A percentile compares a stretch with the other conserved stretches of the same genome.
These are phyloP conservation scores for Patella ulyssiponensis DNA, from an alignment of 2,888 invertebrate genomes.

Conservation along the genomic window DNA sequence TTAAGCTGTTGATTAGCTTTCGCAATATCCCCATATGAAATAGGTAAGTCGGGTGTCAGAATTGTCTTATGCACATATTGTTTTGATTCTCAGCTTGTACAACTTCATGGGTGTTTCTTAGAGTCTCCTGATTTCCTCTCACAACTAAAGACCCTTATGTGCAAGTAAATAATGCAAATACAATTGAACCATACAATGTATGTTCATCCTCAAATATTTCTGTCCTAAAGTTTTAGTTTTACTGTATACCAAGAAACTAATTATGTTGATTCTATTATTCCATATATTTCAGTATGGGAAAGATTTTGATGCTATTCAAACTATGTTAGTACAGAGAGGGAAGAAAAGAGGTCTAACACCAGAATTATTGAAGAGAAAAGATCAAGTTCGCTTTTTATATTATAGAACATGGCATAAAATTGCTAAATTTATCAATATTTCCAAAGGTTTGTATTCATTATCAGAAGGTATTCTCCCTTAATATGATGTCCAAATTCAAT, in stretches of 20 bases:
- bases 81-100: not conserved
- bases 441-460: not conserved
- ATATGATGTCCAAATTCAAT: too few relatives aligned
- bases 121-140: too few relatives aligned
- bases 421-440: constrained; percentile 79
- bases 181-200: too few relatives aligned
- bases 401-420: constrained; percentile 96
- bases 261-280: not conserved
- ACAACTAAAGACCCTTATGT: too few relatives aligned
- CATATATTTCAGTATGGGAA: constrained; percentile 80
- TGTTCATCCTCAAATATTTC: not conserved
- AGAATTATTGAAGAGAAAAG: constrained; percentile 85
- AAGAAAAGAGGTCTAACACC: constrained; percentile 81
- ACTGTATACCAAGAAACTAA: too few relatives aligned
- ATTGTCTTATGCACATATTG: too few relatives aligned
- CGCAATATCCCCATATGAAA: too few relatives aligned
- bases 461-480: too few relatives aligned
- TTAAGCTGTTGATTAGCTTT: too few relatives aligned
- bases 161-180: too few relatives aligned
- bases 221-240: not conserved
- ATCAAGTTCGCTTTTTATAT: constrained; percentile 95
- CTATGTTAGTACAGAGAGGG: constrained; percentile 86
- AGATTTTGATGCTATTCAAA: constrained; percentile 93
- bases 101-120: too few relatives aligned
- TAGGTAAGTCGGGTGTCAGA: too few relatives aligned